Evolutionary conservation across 2,888 invertebrate genomes (phyloP).

Genomic region (Flexamia atlantica): DNA sequence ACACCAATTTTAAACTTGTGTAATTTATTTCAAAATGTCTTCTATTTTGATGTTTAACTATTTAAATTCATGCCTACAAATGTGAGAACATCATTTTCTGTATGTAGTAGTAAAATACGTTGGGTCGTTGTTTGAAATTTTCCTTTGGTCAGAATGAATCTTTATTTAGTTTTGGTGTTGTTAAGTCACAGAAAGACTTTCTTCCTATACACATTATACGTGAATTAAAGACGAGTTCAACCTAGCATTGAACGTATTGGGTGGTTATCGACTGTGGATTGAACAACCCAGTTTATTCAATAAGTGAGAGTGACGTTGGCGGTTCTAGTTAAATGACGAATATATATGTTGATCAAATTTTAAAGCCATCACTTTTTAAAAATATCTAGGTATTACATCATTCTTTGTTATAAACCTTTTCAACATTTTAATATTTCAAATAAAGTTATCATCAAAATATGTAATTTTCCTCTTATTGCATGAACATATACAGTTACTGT

Average conservation of each 20-base stretch:
- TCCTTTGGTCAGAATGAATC: too few species aligned
- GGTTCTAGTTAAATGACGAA: too few species aligned
- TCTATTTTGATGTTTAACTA: background rate
- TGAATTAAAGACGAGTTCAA: too few species aligned
- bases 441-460: background rate
- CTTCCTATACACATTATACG: too few species aligned
- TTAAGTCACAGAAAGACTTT: too few species aligned
- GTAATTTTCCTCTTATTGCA: background rate
- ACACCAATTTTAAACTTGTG: conserved; percentile 50
- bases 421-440: background rate
- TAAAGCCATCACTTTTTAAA: too few species aligned
- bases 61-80: background rate
- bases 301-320: too few species aligned
- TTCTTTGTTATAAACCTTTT: background rate
- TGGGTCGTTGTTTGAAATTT: conserved; percentile 23
- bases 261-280: too few species aligned
- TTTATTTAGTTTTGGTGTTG: too few species aligned
- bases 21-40: background rate
- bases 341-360: too few species aligned
- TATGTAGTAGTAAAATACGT: background rate
- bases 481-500: background rate
- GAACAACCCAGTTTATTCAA: too few species aligned
- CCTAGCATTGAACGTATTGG: too few species aligned
- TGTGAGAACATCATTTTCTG: background rate
- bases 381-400: background rate